Evolutionary conservation across 2,888 invertebrate species (phyloP), one percentile per base, ranked within the genome.

Genomic region (Crepidodera aurea): DNA sequence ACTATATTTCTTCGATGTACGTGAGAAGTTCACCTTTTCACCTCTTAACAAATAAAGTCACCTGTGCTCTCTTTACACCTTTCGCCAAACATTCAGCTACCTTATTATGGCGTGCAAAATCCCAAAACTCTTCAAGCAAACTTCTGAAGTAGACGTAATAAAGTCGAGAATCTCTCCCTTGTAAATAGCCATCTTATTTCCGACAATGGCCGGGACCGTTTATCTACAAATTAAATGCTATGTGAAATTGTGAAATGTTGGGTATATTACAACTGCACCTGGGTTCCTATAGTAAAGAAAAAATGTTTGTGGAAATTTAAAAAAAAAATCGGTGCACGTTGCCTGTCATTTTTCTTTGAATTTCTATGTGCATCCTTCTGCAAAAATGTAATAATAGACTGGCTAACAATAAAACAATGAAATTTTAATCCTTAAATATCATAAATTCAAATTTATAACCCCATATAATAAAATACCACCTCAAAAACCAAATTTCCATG

Each of bases 211-310:
- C 46, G 12, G 25, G 56, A 60, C 51, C 56, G 65, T 65, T 65
- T 65, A 65, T 65, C 65, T 62, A 62, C 65, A 62, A 62, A 65
- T 65, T 62, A 62, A 65, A 65, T 56, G 54, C 22, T 40, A 64
- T 44, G 64, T 40, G 58, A 46, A 48, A 62, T n/a, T 39, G 57
- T 34, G 34, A 46, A 37, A 51, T 15, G 37, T 25, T 22, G 2
- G 42, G 42, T 8, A 15, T 3, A 25, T 1, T 22, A 12, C 44
- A 22, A 44, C 13, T 44, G 44, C 44, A 19, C 44, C 22, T n/a
- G 22, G n/a, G n/a, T n/a, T n/a, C n/a, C n/a, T n/a, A n/a, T n/a
- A n/a, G n/a, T n/a, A n/a, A n/a, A n/a, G n/a, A n/a, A n/a, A n/a
- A n/a, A n/a, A n/a, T n/a, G n/a, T n/a, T n/a, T n/a, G n/a, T n/a